These are phyloP conservation scores for Tenthredo amoena DNA, from an alignment of 2,888 invertebrate species.

Conservation along the genomic window DNA sequence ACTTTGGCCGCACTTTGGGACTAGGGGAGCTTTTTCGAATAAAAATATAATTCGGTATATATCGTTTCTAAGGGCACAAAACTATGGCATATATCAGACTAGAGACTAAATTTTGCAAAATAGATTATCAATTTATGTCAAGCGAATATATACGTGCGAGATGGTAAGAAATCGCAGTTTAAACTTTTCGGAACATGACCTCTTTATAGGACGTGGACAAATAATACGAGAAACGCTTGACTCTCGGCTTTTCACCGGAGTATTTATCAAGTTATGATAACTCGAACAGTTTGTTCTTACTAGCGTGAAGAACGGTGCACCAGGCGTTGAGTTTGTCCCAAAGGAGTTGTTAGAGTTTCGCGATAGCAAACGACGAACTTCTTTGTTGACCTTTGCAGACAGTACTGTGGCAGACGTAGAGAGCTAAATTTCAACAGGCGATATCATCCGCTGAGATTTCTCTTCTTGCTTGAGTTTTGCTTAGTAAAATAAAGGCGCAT, in stretches of 20 bases:
- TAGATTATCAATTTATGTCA: not conserved
- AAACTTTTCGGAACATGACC: slow-evolving; percentile 16
- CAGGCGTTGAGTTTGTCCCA: slow-evolving; percentile 37
- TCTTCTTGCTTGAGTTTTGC: slow-evolving; percentile 34
- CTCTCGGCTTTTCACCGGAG: slow-evolving; percentile 30
- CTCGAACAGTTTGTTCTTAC: slow-evolving; percentile 42
- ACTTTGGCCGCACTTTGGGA: not conserved
- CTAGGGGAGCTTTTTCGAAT: slow-evolving; percentile 1
- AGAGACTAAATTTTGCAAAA: not conserved
- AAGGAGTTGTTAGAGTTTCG: slow-evolving; percentile 44
- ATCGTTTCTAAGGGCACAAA: not conserved
- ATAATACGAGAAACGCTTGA: slow-evolving; percentile 34
- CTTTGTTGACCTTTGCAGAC: slow-evolving; percentile 41
- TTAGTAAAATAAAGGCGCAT: not conserved
- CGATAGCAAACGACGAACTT: slow-evolving; percentile 31
- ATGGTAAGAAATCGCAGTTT: not conserved
- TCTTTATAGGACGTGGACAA: not conserved
- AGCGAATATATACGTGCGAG: not conserved
- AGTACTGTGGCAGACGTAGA: slow-evolving; percentile 30
- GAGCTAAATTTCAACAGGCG: slow-evolving; percentile 35
- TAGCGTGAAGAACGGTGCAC: slow-evolving; percentile 19
- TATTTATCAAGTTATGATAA: slow-evolving; percentile 53
- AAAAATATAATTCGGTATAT: slow-evolving; percentile 8
- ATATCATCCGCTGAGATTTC: slow-evolving; percentile 41
- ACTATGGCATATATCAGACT: not conserved